Base-by-base conservation (phyloP, 2,888 invertebrate species). In the Neoaliturus tenellus region DNA sequence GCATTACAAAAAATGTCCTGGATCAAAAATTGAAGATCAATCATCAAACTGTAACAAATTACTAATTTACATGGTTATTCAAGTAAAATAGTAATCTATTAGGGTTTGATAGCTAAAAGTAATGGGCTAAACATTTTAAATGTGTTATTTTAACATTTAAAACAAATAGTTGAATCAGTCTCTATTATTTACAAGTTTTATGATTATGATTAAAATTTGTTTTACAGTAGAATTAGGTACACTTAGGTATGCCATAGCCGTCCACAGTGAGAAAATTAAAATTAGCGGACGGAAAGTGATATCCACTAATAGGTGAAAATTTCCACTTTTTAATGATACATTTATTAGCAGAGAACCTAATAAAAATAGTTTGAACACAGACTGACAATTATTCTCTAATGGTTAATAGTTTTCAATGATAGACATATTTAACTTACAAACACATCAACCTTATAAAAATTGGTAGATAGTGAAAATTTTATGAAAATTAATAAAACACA, bases 221-320 rank as follows among this genome's bases (percentile, higher is more conserved):
- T 12, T n/a, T 31, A 5, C 12, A 17, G 31, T 62, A 62, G 25
- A 28, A 62, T 10, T 28, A n/a, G n/a, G n/a, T n/a, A 62, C 62
- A 31, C 62, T 28, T 62, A 25, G 20, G 6, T 62, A 28, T 25
- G 31, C 17, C 25, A 62, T 62, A 28, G 62, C 62, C 62, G 62
- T 62, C 62, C 62, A 62, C 62, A 17, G 28, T 28, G 1, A 31
- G 31, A 31, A 28, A 62, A 62, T 31, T 62, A 28, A 28, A 31
- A 17, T 25, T 28, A 62, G 62, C 31, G 62, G 62, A 62, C 62
- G 62, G 62, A 62, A 28, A 62, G 10, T 62, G 62, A 62, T 62
- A 62, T 28, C 28, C 62, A 62, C 62, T 62, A 62, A n/a, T 28
- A 62, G 51, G 23, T 51, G 51, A 51, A 20, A 51, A 20, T 20